These are phyloP conservation scores for Sprattus sprattus DNA, from an alignment of 2,113 vertebrate genomes.

Conservation along the genomic window DNA sequence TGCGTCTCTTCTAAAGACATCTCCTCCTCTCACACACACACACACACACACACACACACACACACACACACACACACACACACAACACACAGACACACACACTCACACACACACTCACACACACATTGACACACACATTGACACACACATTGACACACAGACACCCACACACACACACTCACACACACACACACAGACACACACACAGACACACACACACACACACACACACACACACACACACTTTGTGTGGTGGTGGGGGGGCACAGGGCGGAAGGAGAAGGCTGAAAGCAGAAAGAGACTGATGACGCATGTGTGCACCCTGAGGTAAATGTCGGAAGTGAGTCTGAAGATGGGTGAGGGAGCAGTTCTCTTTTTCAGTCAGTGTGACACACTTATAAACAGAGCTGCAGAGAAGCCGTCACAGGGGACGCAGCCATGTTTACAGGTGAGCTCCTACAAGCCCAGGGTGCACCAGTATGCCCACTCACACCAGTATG, in stretches of 20 bases:
- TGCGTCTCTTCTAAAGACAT: constrained; percentile 30
- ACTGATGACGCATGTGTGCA: constrained; percentile 5
- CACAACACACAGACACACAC: background rate
- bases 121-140: no score
- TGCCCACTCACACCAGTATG: no score
- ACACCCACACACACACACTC: background rate
- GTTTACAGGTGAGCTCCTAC: background rate
- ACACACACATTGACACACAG: no score
- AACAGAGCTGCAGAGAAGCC: background rate
- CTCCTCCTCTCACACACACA: constrained; percentile 24
- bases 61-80: background rate
- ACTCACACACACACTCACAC: constrained; percentile 21
- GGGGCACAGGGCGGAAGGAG: background rate
- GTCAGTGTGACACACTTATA: background rate
- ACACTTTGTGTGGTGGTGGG: background rate
- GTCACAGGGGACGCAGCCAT: background rate
- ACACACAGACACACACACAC: constrained; percentile 25
- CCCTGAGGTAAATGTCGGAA: background rate
- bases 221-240: background rate
- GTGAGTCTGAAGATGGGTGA: background rate
- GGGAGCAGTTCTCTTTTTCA: background rate
- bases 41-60: constrained; percentile 27
- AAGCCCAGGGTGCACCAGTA: background rate
- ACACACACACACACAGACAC: constrained; percentile 17
- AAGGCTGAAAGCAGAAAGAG: background rate